These are phyloP conservation scores for Scaptomyza pallida DNA, from an alignment of 1,140 invertebrate genomes.

Conservation along the genomic window DNA sequence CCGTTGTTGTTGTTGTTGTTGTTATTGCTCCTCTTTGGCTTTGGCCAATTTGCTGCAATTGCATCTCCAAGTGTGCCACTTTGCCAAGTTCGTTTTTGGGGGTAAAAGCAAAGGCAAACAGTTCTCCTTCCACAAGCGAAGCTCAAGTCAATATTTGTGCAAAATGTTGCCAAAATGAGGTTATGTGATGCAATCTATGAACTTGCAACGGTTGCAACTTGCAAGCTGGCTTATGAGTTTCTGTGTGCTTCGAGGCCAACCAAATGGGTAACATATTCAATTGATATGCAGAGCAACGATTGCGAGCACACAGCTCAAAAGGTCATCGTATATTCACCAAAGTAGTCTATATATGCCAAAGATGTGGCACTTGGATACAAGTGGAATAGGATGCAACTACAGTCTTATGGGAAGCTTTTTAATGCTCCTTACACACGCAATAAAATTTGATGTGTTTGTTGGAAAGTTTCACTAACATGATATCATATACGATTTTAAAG, in stretches of 20 bases:
- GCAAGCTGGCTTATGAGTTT: constrained; percentile 5
- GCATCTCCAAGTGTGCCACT: constrained; percentile 67
- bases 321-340: constrained; percentile 24
- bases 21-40: constrained; percentile 38
- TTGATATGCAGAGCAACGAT: constrained; percentile 37
- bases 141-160: constrained; percentile 48
- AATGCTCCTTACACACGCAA: no score
- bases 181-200: constrained; percentile 54
- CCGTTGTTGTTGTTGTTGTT: constrained; percentile 29
- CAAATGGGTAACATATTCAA: constrained; percentile 33
- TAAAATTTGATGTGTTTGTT: no score
- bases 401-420: not conserved
- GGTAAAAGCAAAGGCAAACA: constrained; percentile 24
- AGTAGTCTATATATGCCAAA: constrained; percentile 8
- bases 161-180: constrained; percentile 41
- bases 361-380: not conserved
- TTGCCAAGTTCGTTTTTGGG: constrained; percentile 41
- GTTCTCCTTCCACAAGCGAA: constrained; percentile 1
- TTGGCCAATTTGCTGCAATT: constrained; percentile 74
- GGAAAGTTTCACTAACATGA: no score
- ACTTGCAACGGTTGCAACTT: constrained; percentile 34
- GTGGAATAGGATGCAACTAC: not conserved
- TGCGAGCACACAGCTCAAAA: constrained; percentile 11
- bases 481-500: no score
- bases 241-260: constrained; percentile 9